Evolutionary conservation across 2,797 vertebrate genomes (phyloP).

Genomic region (Sebastiscus tertius): DNA sequence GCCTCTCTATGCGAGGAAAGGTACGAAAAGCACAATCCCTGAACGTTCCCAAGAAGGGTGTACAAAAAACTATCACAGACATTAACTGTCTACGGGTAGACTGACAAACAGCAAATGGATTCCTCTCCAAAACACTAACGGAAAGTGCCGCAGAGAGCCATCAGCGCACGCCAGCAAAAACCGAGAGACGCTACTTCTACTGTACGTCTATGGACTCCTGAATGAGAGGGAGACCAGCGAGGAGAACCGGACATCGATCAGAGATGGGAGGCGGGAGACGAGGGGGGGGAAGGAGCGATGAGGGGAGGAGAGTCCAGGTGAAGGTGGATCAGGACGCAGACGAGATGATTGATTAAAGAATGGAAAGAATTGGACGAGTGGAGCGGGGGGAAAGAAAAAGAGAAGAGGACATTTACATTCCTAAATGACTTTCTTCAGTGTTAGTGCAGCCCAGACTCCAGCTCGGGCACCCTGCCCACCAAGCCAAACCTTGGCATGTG

Average conservation of each 20-base stretch:
- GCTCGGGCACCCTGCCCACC: constrained; percentile 50
- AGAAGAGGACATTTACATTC: constrained; percentile 56
- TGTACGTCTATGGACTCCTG: constrained; percentile 45
- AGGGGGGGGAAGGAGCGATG: constrained; percentile 15
- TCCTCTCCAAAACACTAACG: constrained; percentile 22
- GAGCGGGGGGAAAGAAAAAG: constrained; percentile 3
- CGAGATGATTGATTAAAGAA: constrained; percentile 74
- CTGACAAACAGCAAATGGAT: constrained; percentile 53
- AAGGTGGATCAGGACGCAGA: constrained; percentile 74
- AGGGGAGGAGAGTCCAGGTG: constrained; percentile 51
- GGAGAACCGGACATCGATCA: constrained; percentile 58
- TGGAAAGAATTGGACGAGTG: constrained; percentile 56
- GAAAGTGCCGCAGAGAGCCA: constrained; percentile 14
- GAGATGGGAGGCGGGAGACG: constrained; percentile 3
- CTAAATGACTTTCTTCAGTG: constrained; percentile 63
- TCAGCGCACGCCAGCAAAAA: constrained; percentile 27
- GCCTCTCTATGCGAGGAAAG: constrained; percentile 6
- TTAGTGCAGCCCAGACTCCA: constrained; percentile 33
- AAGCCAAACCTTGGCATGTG: constrained; percentile 56
- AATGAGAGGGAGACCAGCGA: constrained; percentile 35
- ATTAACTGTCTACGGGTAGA: constrained; percentile 41
- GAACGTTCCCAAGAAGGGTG: constrained; percentile 63
- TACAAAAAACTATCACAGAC: constrained; percentile 66
- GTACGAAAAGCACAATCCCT: constrained; percentile 68
- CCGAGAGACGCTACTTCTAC: constrained; percentile 56